Conservation (phyloP, 2,797 vertebrate species). For the Argya squamiceps region DNA sequence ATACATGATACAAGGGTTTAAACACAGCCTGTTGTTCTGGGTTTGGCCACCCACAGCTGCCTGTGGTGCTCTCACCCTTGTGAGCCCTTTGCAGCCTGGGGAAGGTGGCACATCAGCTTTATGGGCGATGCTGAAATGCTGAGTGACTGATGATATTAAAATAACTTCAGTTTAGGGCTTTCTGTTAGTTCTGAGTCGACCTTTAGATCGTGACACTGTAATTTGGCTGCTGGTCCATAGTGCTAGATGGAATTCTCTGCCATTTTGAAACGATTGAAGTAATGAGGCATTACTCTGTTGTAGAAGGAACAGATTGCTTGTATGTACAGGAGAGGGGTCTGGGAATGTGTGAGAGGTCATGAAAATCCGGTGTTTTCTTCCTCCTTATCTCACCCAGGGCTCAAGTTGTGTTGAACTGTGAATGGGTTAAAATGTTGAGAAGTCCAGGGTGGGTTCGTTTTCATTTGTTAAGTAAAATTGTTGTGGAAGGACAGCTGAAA, state of each 20-base stretch:
- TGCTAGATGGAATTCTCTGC: neutral
- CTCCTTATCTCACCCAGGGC: neutral
- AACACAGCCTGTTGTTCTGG: accelerated
- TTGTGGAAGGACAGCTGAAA: neutral
- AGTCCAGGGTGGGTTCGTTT: accelerated
- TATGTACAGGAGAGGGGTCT: neutral
- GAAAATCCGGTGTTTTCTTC: neutral
- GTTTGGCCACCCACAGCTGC: neutral
- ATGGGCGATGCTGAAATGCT: neutral
- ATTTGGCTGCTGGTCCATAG: neutral
- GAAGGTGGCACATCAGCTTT: neutral
- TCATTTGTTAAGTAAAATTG: neutral
- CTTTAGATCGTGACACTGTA: neutral
- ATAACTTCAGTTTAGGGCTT: neutral
- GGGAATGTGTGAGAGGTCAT: neutral
- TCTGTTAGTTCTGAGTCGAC: neutral
- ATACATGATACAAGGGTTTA: accelerated
- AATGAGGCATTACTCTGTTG: neutral
- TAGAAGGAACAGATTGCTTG: neutral
- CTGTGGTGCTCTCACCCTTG: accelerated
- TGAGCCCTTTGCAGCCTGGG: accelerated
- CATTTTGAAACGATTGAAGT: neutral
- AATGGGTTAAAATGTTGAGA: neutral
- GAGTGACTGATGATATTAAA: neutral
- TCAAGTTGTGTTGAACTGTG: neutral